Percentiles rank a stretch among this genome's conserved stretches.
Conservation (phyloP, 2,888 invertebrate species). For the Ypsolopha scabrella region DNA sequence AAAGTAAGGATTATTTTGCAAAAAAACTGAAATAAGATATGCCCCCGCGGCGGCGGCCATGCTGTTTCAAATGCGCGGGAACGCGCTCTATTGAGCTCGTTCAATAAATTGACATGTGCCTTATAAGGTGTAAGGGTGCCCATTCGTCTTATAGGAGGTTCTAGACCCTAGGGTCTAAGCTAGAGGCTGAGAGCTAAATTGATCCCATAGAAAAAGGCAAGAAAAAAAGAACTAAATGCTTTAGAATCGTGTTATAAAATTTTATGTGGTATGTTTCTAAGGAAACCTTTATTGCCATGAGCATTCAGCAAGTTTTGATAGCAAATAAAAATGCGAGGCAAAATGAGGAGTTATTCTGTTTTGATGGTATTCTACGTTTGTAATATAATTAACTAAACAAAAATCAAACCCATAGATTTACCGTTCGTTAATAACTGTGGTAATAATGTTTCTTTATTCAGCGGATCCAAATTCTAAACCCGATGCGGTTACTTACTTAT, state of each 20-base stretch:
- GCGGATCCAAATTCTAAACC: too few relatives aligned
- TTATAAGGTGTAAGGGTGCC: constrained; percentile 38
- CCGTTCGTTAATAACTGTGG: neutral
- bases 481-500: too few relatives aligned
- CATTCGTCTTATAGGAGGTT: constrained; percentile 42
- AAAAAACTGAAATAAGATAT: constrained; percentile 22
- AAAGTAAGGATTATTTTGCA: neutral
- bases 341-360: neutral
- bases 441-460: too few relatives aligned
- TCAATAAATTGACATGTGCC: constrained; percentile 63
- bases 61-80: constrained; percentile 44
- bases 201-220: neutral
- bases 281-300: neutral
- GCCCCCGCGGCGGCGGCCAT: constrained; percentile 26
- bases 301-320: constrained; percentile 1
- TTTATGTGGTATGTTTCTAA: constrained; percentile 3
- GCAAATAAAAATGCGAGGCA: neutral
- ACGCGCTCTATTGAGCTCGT: constrained; percentile 35
- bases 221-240: neutral
- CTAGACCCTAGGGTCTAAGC: constrained; percentile 24
- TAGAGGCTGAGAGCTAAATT: neutral
- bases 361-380: neutral
- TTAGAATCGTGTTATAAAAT: constrained; percentile 1
- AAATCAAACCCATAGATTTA: neutral
- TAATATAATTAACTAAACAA: neutral